These are phyloP conservation scores for Cossypha polioptera DNA, from an alignment of 2,797 vertebrate species.

Conservation along the genomic window DNA sequence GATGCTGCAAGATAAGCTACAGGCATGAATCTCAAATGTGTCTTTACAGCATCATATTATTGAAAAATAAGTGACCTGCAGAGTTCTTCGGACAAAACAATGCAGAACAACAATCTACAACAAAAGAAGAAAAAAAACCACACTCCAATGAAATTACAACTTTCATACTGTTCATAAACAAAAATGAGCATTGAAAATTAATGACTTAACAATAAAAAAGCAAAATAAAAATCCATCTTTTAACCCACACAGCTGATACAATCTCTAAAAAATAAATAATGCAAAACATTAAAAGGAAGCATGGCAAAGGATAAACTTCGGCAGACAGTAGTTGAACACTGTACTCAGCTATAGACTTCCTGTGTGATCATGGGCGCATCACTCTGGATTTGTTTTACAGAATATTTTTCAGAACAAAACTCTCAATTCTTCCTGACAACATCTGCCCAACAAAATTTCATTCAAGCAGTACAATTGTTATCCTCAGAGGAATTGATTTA, in stretches of 20 bases:
- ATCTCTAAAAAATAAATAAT: background rate
- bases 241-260: background rate
- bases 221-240: background rate
- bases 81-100: background rate
- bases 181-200: background rate
- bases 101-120: background rate
- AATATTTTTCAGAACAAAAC: background rate
- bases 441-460: background rate
- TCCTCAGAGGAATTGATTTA: background rate
- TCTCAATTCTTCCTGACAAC: background rate
- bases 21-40: background rate
- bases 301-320: background rate
- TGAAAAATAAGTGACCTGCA: background rate
- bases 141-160: background rate
- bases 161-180: background rate
- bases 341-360: accelerated
- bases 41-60: background rate
- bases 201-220: background rate
- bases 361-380: background rate
- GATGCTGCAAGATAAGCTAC: background rate
- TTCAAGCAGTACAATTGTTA: background rate
- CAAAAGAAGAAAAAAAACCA: background rate
- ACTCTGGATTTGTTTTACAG: background rate
- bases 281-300: background rate
- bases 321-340: background rate